Evolutionary conservation across 2,888 invertebrate genomes (phyloP), one percentile per base, ranked within the genome.

Genomic region (Quadroppia sp.): DNA sequence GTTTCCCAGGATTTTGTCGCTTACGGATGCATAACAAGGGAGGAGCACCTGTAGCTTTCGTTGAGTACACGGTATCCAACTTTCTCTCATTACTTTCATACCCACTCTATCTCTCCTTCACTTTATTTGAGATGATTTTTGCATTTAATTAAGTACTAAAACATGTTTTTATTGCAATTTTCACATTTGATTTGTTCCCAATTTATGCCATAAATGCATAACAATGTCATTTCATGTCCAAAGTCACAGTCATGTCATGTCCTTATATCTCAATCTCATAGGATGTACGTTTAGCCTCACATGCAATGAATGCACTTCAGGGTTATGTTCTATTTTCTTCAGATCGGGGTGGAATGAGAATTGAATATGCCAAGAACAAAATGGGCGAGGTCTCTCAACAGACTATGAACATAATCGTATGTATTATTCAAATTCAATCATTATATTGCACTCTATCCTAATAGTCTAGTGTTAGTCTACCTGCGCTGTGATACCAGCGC

Each of bases 331-430:
- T 96, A 82, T 89, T 94, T 84, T 94, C 94, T 84, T 95, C 95
- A 80, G 93, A 93, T 83, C 91, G 96, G 84, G 95, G 95, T 81
- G 94, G 95, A 83, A 94, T 98, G 84, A 90, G 96, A 84, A 95
- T 98, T 85, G 97, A 98, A 87, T 98, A 91, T 88, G 97, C 97
- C 85, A 93, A 94, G 87, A 94, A 92, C 86, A 96, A 96, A 89
- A 95, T 97, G 95, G 92, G 94, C 83, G 91, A 90, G 86, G 87
- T 87, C 25, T 50, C 50, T 15, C 50, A 48, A 70, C 30, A 11
- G 11, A 64, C 20, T 30, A 36, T 32, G 13, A 6, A 32, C 30
- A 36, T 64, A 64, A 61, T 28, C 28, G 23, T 56, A n/a, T n/a
- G n/a, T n/a, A n/a, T n/a, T n/a, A n/a, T n/a, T n/a, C n/a, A n/a